Conservation (phyloP, 2,113 vertebrate species). For the Thomomys bottae region DNA sequence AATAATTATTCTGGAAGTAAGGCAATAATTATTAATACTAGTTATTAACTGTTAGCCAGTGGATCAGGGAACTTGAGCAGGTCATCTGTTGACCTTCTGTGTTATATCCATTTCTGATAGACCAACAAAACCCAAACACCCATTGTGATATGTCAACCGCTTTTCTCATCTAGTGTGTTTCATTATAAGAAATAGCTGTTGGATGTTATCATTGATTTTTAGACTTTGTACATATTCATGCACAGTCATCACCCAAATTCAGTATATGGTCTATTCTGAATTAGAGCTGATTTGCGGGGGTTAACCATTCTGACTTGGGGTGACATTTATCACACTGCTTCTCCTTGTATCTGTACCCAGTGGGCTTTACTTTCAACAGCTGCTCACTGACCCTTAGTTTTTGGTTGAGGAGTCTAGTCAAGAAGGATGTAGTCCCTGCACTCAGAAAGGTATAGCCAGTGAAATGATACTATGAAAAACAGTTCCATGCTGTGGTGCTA, state of each 20-base stretch:
- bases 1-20: too few species aligned
- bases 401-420: neutral
- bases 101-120: neutral
- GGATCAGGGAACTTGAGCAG: neutral
- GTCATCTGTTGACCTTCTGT: neutral
- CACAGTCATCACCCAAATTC: neutral
- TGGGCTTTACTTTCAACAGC: neutral
- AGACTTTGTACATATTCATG: neutral
- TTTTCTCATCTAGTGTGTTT: conserved; percentile 6
- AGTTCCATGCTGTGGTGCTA: neutral
- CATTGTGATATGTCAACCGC: neutral
- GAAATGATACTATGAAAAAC: neutral
- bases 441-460: neutral
- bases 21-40: too few species aligned
- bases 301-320: neutral
- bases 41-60: neutral
- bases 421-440: neutral
- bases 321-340: neutral
- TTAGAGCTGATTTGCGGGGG: neutral
- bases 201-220: conserved; percentile 24
- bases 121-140: neutral
- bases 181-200: neutral
- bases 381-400: neutral
- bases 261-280: neutral
- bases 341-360: neutral